A percentile compares a stretch with the other conserved stretches of the same genome.
phyloP scores from a whole-genome alignment of 1,140 invertebrate species.

The Ridgeia piscesae region DNA sequence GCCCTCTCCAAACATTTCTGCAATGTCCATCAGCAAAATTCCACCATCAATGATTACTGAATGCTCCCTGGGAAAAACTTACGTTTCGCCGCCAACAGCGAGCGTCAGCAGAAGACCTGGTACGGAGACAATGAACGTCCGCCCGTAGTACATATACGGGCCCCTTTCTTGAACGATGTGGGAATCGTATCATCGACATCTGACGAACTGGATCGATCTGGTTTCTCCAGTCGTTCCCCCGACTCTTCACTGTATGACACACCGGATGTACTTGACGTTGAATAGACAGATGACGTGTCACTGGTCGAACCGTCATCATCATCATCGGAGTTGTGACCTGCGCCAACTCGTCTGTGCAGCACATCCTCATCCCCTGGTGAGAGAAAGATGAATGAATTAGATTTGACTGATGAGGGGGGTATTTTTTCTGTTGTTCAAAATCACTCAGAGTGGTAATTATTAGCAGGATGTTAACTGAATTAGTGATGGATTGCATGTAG shows the following conservation, averaged over 20 bases:
- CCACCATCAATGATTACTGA: background rate
- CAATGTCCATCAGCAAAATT: too few relatives aligned
- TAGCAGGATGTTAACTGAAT: too few relatives aligned
- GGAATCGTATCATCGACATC: background rate
- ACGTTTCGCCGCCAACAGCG: background rate
- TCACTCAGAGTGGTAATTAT: too few relatives aligned
- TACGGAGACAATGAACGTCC: background rate
- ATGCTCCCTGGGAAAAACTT: background rate
- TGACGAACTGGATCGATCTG: background rate
- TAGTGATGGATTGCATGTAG: too few relatives aligned
- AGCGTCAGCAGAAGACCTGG: conserved; percentile 5
- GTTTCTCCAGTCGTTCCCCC: background rate
- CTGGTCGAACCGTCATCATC: background rate
- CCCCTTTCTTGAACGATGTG: background rate
- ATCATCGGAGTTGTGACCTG: background rate
- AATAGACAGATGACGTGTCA: background rate
- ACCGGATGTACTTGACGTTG: background rate
- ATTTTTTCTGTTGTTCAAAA: too few relatives aligned
- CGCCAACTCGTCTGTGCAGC: background rate
- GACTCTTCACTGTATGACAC: background rate
- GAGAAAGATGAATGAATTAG: background rate
- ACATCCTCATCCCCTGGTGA: background rate
- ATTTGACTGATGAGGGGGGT: background rate
- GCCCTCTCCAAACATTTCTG: too few relatives aligned
- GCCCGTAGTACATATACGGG: conserved; percentile 11